phyloP scores from a whole-genome alignment of 2,888 invertebrate genomes.

The Orthosia cruda region DNA sequence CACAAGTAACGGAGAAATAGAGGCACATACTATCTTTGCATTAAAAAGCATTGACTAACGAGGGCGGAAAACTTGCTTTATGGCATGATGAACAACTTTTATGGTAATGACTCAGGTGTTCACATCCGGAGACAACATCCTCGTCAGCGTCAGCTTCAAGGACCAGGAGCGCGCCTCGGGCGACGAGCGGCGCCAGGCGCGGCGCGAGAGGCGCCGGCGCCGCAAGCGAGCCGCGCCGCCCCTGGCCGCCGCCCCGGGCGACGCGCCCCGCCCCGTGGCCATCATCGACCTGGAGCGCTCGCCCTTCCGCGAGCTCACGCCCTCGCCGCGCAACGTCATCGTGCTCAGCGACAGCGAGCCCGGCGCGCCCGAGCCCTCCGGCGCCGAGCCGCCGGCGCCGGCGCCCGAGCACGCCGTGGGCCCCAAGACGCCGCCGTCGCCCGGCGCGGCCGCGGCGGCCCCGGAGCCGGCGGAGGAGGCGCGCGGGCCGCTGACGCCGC shows the following conservation, averaged over 20 bases:
- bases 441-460: slow-evolving; percentile 91
- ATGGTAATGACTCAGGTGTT: slow-evolving; percentile 88
- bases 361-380: slow-evolving; percentile 85
- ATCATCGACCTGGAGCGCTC: slow-evolving; percentile 97
- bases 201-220: slow-evolving; percentile 71
- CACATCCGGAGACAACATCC: slow-evolving; percentile 98
- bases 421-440: slow-evolving; percentile 92
- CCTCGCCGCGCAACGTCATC: slow-evolving; percentile 96
- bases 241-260: slow-evolving; percentile 92
- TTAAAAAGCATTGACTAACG: no score
- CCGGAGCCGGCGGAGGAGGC: slow-evolving; percentile 82
- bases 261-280: slow-evolving; percentile 94
- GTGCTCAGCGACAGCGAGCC: slow-evolving; percentile 96
- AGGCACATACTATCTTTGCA: no score
- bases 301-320: slow-evolving; percentile 96
- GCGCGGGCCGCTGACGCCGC: slow-evolving; percentile 92
- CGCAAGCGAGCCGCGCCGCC: slow-evolving; percentile 64
- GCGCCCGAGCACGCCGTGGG: slow-evolving; percentile 77
- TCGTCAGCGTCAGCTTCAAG: slow-evolving; percentile 98
- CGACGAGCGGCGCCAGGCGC: slow-evolving; percentile 72
- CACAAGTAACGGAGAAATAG: no score
- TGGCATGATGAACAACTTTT: neutral
- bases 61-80: no score
- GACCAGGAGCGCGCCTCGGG: slow-evolving; percentile 89
- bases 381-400: slow-evolving; percentile 54